Percentiles rank a stretch among this genome's conserved stretches.
These are phyloP conservation scores for Ellobius talpinus DNA, from an alignment of 2,113 vertebrate genomes.

Conservation along the genomic window DNA sequence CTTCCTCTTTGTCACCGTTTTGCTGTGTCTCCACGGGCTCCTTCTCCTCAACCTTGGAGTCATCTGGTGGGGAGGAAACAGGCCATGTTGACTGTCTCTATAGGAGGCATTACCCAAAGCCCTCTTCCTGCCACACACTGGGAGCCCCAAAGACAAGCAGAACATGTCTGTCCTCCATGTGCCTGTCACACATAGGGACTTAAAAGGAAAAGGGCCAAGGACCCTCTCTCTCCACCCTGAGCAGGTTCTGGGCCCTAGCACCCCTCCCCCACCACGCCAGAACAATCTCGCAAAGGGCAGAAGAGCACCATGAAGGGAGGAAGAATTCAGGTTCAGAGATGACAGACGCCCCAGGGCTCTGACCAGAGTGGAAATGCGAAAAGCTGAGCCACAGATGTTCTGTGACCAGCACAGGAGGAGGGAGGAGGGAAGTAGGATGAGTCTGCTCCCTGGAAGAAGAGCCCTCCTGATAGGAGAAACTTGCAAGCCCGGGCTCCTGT, in stretches of 20 bases:
- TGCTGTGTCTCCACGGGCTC: conserved; percentile 89
- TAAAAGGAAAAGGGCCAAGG: not conserved
- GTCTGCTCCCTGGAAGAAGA: not conserved
- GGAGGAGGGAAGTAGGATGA: not conserved
- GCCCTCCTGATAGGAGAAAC: not conserved
- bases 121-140: not conserved
- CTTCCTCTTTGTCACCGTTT: conserved; percentile 94
- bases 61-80: conserved; percentile 81
- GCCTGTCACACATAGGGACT: not conserved
- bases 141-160: not conserved
- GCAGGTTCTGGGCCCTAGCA: not conserved
- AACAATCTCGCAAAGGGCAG: too few species aligned
- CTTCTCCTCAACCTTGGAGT: conserved; percentile 89
- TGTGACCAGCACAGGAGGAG: not conserved
- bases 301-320: not conserved
- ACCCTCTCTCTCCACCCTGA: not conserved
- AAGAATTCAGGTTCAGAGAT: not conserved
- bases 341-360: not conserved
- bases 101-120: not conserved
- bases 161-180: not conserved
- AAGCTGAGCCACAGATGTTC: not conserved
- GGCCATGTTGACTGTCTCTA: accelerated
- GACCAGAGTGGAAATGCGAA: not conserved
- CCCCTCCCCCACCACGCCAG: not conserved
- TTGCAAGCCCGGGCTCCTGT: accelerated